Evolutionary conservation across 2,113 vertebrate species (phyloP).

Genomic region (Stegastes partitus): DNA sequence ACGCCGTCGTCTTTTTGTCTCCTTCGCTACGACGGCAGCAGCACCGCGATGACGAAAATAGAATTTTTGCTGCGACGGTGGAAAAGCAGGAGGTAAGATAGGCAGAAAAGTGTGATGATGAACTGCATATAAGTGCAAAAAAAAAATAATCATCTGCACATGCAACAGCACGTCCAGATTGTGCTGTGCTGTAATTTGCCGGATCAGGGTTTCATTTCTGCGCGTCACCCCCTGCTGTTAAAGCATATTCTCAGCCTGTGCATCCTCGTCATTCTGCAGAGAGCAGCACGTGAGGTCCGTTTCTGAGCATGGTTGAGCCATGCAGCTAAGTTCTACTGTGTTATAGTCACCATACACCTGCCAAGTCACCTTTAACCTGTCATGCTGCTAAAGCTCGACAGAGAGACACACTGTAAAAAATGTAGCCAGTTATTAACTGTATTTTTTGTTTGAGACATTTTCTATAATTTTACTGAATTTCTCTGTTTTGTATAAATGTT

Average conservation of each 20-base stretch:
- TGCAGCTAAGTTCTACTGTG: too few relatives aligned
- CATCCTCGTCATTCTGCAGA: neutral
- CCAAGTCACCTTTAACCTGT: too few relatives aligned
- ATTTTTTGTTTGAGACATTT: too few relatives aligned
- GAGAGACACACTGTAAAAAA: too few relatives aligned
- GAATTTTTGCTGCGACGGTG: slow-evolving; percentile 6
- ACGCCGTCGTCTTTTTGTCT: neutral
- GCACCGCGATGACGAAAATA: neutral
- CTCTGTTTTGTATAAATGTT: too few relatives aligned
- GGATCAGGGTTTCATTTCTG: neutral
- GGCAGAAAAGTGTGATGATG: slow-evolving; percentile 3
- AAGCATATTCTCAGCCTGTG: slow-evolving; percentile 10
- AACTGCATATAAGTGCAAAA: neutral
- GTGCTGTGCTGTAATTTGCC: slow-evolving; percentile 14
- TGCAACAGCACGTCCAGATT: neutral
- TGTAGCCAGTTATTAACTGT: too few relatives aligned
- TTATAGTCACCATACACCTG: too few relatives aligned
- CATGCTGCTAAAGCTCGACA: too few relatives aligned
- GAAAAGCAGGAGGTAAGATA: neutral
- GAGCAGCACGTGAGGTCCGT: neutral
- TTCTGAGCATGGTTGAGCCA: too few relatives aligned
- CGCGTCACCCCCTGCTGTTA: neutral
- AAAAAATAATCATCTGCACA: neutral
- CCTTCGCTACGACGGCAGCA: neutral
- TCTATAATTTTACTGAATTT: too few relatives aligned